Percentiles rank a stretch among this genome's conserved stretches.
phyloP scores from a whole-genome alignment of 2,797 vertebrate genomes.

The Labroides dimidiatus region DNA sequence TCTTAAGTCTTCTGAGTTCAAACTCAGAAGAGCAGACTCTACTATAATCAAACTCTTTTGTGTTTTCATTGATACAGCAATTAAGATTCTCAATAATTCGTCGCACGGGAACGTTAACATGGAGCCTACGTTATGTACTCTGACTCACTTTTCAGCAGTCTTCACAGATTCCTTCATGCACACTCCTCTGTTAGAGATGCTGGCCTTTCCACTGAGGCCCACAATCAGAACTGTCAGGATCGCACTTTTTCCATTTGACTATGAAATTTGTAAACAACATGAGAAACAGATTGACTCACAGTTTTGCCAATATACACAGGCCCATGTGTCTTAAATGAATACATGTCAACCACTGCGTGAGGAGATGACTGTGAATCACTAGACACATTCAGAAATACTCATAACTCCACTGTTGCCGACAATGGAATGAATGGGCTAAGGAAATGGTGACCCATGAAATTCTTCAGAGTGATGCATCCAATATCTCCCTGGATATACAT shows the following conservation, averaged over 20 bases:
- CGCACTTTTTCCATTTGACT: slow-evolving; percentile 66
- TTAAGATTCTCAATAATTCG: neutral
- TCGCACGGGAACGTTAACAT: neutral
- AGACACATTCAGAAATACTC: neutral
- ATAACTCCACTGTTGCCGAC: slow-evolving; percentile 71
- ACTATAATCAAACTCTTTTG: neutral
- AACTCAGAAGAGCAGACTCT: slow-evolving; percentile 11
- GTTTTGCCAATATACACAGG: no score
- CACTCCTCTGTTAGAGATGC: slow-evolving; percentile 77
- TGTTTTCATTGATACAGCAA: neutral
- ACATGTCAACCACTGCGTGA: no score
- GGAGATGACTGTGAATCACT: no score
- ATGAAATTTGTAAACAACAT: neutral
- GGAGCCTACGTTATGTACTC: neutral
- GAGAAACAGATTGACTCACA: neutral
- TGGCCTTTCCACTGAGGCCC: slow-evolving; percentile 59
- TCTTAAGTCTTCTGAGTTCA: slow-evolving; percentile 60
- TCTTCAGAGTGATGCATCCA: slow-evolving; percentile 86
- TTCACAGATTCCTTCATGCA: slow-evolving; percentile 75
- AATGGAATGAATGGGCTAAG: slow-evolving; percentile 91
- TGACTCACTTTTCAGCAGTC: slow-evolving; percentile 56
- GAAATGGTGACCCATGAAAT: slow-evolving; percentile 93
- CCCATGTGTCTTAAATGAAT: no score
- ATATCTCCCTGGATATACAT: slow-evolving; percentile 50
- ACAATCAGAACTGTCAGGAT: slow-evolving; percentile 80